phyloP scores from a whole-genome alignment of 2,797 vertebrate species.

The Lutjanus campechanus region DNA sequence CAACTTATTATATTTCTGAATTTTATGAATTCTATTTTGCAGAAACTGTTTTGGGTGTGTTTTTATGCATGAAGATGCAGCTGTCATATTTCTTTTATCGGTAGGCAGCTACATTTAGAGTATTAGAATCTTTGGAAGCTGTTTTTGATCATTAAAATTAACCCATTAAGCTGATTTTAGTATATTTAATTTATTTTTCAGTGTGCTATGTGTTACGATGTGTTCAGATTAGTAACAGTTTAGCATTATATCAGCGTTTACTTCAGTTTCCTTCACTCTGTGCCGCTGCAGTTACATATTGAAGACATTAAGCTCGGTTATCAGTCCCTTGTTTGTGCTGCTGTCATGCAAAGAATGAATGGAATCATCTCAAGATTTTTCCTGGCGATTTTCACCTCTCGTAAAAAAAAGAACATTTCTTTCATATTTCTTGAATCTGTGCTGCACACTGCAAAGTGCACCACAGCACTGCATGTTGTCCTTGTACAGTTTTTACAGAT shows the following conservation, averaged over 20 bases:
- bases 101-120: not conserved
- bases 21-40: slow-evolving; percentile 5
- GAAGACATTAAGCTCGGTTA: slow-evolving; percentile 74
- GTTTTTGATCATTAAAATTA: slow-evolving; percentile 4
- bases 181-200: not conserved
- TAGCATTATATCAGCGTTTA: slow-evolving; percentile 25
- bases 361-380: slow-evolving; percentile 70
- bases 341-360: slow-evolving; percentile 82
- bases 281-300: slow-evolving; percentile 59
- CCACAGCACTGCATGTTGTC: slow-evolving; percentile 29
- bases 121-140: not conserved
- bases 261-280: slow-evolving; percentile 5
- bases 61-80: slow-evolving; percentile 27
- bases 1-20: slow-evolving; percentile 9
- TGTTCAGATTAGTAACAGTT: slow-evolving; percentile 18
- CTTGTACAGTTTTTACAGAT: slow-evolving; percentile 11
- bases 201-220: not conserved
- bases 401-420: slow-evolving; percentile 60
- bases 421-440: slow-evolving; percentile 34
- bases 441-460: slow-evolving; percentile 29
- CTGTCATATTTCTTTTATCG: not conserved
- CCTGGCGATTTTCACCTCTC: slow-evolving; percentile 49
- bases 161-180: slow-evolving; percentile 10
- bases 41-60: not conserved
- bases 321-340: slow-evolving; percentile 74